phyloP scores from a whole-genome alignment of 2,797 vertebrate genomes.

The Tenualosa ilisha region DNA sequence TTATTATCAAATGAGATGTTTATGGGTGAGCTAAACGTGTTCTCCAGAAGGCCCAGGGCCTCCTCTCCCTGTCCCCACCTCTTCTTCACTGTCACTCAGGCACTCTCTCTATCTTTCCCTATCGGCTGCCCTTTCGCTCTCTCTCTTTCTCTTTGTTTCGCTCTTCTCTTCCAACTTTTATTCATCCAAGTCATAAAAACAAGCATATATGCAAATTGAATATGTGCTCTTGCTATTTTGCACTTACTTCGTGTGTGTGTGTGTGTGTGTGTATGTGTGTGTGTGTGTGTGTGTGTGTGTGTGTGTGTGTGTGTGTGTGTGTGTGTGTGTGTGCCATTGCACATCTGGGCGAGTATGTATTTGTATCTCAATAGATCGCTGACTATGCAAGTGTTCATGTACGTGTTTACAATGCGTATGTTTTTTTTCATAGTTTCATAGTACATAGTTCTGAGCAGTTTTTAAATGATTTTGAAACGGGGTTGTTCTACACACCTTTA shows the following conservation, averaged over 20 bases:
- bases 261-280: not conserved
- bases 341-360: not conserved
- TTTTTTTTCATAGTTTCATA: not conserved
- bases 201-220: not conserved
- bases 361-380: not conserved
- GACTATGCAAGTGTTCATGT: not conserved
- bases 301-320: not conserved
- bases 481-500: no score
- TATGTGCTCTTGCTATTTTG: not conserved
- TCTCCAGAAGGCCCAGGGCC: constrained; percentile 52
- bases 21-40: constrained; percentile 62
- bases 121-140: not conserved
- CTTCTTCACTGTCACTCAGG: constrained; percentile 1
- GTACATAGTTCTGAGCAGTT: not conserved
- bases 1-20: constrained; percentile 71
- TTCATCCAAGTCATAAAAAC: not conserved
- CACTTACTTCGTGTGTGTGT: not conserved
- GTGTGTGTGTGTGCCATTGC: not conserved
- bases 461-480: no score
- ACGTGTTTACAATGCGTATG: not conserved
- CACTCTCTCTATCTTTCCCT: not conserved
- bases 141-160: not conserved
- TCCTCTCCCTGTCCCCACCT: constrained; percentile 24
- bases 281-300: not conserved
- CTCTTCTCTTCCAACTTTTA: not conserved